Evolutionary conservation across 2,888 invertebrate species (phyloP).

Genomic region (Chrysotoxum bicinctum): DNA sequence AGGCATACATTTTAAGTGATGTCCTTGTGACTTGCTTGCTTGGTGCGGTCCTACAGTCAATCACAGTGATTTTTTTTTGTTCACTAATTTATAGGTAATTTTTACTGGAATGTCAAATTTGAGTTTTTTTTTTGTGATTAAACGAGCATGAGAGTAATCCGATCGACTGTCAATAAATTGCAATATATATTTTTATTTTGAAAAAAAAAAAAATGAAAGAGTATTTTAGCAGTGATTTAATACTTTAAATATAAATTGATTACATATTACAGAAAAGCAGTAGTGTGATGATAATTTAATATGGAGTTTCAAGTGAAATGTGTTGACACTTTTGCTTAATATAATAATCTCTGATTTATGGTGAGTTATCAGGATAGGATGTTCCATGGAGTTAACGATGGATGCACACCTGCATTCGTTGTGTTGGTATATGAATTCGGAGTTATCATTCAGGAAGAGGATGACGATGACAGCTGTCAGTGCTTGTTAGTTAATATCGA

Average conservation of each 20-base stretch:
- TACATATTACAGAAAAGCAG: not conserved
- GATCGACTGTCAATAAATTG: not conserved
- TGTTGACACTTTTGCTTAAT: not conserved
- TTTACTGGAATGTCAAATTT: not conserved
- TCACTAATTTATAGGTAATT: not conserved
- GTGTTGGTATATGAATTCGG: no score
- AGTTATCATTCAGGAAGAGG: not conserved
- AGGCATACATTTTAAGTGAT: slow-evolving; percentile 43
- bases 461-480: not conserved
- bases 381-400: not conserved
- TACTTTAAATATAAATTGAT: not conserved
- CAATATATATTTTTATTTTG: not conserved
- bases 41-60: not conserved
- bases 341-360: not conserved
- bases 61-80: not conserved
- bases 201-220: not conserved
- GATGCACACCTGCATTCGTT: not conserved
- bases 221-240: not conserved
- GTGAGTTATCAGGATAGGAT: not conserved
- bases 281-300: not conserved
- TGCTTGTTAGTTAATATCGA: not conserved
- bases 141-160: not conserved
- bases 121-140: not conserved
- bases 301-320: not conserved
- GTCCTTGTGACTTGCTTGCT: slow-evolving; percentile 51